Conservation (phyloP, 2,113 vertebrate genomes). For the Tragelaphus imberbis region DNA sequence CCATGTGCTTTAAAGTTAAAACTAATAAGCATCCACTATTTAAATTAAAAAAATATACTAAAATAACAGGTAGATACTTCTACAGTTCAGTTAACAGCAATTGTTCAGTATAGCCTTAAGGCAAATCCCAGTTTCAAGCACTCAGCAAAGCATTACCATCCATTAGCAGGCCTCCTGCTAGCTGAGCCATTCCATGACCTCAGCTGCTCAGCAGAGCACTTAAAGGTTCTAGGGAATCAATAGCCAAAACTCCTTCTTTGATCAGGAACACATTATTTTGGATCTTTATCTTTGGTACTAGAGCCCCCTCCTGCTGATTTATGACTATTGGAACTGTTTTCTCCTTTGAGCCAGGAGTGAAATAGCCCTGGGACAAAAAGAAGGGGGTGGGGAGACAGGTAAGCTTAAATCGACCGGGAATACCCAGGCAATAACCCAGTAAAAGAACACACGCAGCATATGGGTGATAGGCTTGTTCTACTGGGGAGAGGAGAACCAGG, state of each 20-base stretch:
- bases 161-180: not conserved
- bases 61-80: constrained; percentile 16
- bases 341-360: not conserved
- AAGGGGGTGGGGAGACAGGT: accelerated
- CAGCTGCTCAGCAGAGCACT: not conserved
- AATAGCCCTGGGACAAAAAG: not conserved
- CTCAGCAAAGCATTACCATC: not conserved
- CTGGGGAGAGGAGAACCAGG: not conserved
- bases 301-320: not conserved
- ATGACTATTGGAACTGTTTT: not conserved
- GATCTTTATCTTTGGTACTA: not conserved
- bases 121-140: not conserved
- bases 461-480: not conserved
- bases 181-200: not conserved
- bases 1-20: not conserved
- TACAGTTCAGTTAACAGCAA: not conserved
- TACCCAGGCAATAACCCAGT: not conserved
- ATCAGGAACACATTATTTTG: not conserved
- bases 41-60: not conserved
- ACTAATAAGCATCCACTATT: not conserved
- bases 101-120: constrained; percentile 12
- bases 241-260: not conserved
- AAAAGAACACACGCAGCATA: not conserved
- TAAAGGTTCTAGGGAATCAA: not conserved
- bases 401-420: not conserved